Evolutionary conservation across 2,113 vertebrate genomes (phyloP).

Genomic region (Strix uralensis): DNA sequence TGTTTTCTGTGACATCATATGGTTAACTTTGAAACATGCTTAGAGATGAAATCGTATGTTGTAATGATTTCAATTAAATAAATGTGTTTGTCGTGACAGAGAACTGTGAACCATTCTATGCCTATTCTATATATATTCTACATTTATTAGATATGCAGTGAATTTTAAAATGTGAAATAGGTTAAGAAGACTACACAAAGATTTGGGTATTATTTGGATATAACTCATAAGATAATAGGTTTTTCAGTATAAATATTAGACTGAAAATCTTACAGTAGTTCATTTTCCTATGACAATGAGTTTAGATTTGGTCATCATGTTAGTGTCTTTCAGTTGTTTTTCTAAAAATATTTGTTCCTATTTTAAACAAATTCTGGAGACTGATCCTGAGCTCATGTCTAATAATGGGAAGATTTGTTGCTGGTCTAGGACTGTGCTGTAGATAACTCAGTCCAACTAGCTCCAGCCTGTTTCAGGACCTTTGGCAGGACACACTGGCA

Average conservation of each 20-base stretch:
- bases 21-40: not conserved
- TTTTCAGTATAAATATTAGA: not conserved
- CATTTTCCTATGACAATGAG: not conserved
- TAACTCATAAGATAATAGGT: not conserved
- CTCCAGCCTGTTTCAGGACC: not conserved
- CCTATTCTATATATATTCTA: not conserved
- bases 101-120: not conserved
- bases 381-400: not conserved
- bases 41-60: not conserved
- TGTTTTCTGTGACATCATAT: not conserved
- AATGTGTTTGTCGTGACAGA: not conserved
- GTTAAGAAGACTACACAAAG: not conserved
- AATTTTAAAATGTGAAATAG: not conserved
- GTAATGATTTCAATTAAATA: not conserved
- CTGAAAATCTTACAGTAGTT: not conserved
- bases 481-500: not conserved
- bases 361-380: not conserved
- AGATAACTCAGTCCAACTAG: not conserved
- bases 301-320: not conserved
- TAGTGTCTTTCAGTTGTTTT: not conserved
- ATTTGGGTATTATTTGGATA: not conserved
- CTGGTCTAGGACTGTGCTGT: not conserved
- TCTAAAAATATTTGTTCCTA: not conserved
- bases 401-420: not conserved
- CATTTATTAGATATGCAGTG: not conserved